Conservation (phyloP, 35 echinoderm and acorn worm genomes). For the Lytechinus pictus region DNA sequence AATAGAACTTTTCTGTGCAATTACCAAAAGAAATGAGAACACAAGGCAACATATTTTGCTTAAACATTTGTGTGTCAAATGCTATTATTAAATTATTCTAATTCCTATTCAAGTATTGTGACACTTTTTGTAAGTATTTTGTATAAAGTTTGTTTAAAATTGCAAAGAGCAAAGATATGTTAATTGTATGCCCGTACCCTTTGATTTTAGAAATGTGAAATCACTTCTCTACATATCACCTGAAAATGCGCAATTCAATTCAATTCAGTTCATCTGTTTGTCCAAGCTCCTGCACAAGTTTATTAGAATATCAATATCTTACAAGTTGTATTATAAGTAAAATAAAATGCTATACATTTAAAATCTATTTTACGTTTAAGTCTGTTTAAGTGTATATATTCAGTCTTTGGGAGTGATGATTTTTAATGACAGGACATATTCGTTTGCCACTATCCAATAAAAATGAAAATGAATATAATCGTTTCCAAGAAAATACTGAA, state of each 20-base stretch:
- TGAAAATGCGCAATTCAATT: not conserved
- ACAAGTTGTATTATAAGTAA: not conserved
- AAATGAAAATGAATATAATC: not conserved
- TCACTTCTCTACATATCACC: not conserved
- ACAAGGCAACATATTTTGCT: not conserved
- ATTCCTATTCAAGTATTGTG: not conserved
- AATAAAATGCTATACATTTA: not conserved
- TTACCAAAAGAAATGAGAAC: not conserved
- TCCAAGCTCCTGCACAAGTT: not conserved
- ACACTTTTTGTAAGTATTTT: not conserved
- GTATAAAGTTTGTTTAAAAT: not conserved
- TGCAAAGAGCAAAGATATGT: not conserved
- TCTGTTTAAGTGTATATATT: not conserved
- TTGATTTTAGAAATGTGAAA: no score
- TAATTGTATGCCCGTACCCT: no score
- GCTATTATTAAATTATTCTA: no score
- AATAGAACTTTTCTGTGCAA: not conserved
- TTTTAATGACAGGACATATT: not conserved
- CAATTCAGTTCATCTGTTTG: not conserved
- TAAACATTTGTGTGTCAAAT: not conserved
- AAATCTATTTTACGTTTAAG: not conserved
- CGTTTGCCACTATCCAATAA: not conserved
- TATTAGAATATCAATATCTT: not conserved
- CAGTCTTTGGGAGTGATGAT: not conserved
- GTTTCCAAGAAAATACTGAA: not conserved